phyloP scores from a whole-genome alignment of 2,113 vertebrate species.

The Dendropsophus ebraccatus region DNA sequence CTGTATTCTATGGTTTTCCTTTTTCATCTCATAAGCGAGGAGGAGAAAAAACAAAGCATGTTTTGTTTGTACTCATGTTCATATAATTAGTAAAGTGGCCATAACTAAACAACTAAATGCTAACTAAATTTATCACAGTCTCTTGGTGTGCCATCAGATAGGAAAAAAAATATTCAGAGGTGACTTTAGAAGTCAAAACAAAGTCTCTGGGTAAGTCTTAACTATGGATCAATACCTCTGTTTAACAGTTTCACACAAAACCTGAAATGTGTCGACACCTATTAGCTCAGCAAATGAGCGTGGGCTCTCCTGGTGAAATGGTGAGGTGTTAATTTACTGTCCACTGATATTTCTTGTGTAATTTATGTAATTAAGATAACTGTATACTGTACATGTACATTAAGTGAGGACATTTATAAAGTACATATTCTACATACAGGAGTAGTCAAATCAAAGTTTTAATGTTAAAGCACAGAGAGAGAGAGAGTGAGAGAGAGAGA shows the following conservation, averaged over 20 bases:
- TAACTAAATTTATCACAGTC: background rate
- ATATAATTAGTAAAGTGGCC: slow-evolving; percentile 33
- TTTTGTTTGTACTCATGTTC: slow-evolving; percentile 8
- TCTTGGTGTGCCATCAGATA: background rate
- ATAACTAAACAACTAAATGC: background rate
- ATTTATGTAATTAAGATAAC: slow-evolving; percentile 41
- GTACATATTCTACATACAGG: background rate
- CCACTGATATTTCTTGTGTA: slow-evolving; percentile 4
- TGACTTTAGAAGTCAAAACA: slow-evolving; percentile 30
- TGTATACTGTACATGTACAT: background rate
- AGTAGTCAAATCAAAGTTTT: background rate
- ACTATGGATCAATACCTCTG: background rate
- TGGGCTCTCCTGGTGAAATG: slow-evolving; percentile 18
- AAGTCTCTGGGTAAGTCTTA: background rate
- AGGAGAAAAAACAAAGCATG: background rate
- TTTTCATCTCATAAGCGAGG: background rate
- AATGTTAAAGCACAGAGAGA: background rate
- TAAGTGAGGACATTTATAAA: background rate
- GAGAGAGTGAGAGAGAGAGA: background rate
- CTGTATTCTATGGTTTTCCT: background rate
- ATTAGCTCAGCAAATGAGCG: slow-evolving; percentile 26
- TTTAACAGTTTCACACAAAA: slow-evolving; percentile 22
- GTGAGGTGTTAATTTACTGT: slow-evolving; percentile 43
- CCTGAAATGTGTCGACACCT: slow-evolving; percentile 46
- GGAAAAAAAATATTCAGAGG: background rate